Percentiles rank a stretch among this genome's conserved stretches.
Evolutionary conservation across 2,888 invertebrate species (phyloP).

Genomic region (Catocala fraxini): DNA sequence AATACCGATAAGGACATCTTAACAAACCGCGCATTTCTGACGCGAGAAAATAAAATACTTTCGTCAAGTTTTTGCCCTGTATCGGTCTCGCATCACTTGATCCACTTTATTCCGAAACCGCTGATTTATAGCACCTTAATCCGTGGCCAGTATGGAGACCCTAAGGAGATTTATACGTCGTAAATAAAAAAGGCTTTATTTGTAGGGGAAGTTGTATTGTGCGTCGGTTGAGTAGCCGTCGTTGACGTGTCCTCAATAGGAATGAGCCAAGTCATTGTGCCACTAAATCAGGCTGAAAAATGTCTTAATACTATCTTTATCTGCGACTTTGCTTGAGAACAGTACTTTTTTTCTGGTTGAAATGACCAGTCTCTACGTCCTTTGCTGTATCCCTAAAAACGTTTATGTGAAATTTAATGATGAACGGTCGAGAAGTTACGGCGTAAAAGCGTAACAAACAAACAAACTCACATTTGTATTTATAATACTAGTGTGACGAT

Average conservation of each 20-base stretch:
- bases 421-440: too few relatives aligned
- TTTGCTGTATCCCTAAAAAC: too few relatives aligned
- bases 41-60: background rate
- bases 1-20: too few relatives aligned
- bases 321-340: too few relatives aligned
- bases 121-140: slow-evolving; percentile 22
- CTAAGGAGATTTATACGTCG: slow-evolving; percentile 16
- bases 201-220: slow-evolving; percentile 7
- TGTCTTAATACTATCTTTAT: too few relatives aligned
- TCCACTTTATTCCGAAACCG: slow-evolving; percentile 16
- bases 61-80: background rate
- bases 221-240: background rate
- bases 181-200: slow-evolving; percentile 19
- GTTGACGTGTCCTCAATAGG: background rate
- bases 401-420: too few relatives aligned
- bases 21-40: background rate
- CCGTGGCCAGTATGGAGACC: slow-evolving; percentile 9
- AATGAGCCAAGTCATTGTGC: background rate
- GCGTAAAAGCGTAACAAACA: too few relatives aligned
- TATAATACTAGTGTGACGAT: too few relatives aligned
- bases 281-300: too few relatives aligned
- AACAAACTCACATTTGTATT: too few relatives aligned
- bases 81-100: slow-evolving; percentile 5
- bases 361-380: too few relatives aligned
- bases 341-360: too few relatives aligned